Percentiles rank a stretch among this genome's conserved stretches.
phyloP scores from a whole-genome alignment of 2,888 invertebrate species.

The Dicycla oo region DNA sequence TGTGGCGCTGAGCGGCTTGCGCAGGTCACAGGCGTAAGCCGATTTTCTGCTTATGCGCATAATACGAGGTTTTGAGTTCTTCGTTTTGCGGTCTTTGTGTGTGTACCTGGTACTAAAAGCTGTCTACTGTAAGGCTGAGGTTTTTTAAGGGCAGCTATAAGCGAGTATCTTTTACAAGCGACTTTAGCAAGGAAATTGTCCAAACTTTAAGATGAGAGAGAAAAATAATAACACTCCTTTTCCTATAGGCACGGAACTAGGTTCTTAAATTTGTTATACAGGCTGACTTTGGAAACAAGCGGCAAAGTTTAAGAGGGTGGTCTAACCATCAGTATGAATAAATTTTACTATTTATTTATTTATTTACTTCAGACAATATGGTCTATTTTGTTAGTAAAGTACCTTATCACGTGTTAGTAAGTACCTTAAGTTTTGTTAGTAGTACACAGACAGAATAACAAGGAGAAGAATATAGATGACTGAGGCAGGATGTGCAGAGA shows the following conservation, averaged over 20 bases:
- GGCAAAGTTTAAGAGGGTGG: no score
- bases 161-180: background rate
- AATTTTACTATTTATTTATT: no score
- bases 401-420: no score
- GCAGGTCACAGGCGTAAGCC: constrained; percentile 58
- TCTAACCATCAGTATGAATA: no score
- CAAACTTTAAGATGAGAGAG: background rate
- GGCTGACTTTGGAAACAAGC: no score
- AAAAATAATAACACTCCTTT: background rate
- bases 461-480: no score
- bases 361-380: no score
- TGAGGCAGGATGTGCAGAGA: no score
- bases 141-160: background rate
- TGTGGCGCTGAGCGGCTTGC: constrained; percentile 57
- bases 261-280: background rate
- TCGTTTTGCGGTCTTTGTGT: constrained; percentile 7
- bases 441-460: no score
- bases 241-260: background rate
- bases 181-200: background rate
- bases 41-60: constrained; percentile 59
- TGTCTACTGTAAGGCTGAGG: constrained; percentile 7
- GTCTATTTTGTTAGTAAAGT: no score
- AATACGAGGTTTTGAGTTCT: constrained; percentile 48
- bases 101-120: background rate
- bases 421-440: no score